Percentiles rank a stretch among this genome's conserved stretches.
Evolutionary conservation across 1,140 invertebrate genomes (phyloP).

Genomic region (Centruroides sculpturatus): DNA sequence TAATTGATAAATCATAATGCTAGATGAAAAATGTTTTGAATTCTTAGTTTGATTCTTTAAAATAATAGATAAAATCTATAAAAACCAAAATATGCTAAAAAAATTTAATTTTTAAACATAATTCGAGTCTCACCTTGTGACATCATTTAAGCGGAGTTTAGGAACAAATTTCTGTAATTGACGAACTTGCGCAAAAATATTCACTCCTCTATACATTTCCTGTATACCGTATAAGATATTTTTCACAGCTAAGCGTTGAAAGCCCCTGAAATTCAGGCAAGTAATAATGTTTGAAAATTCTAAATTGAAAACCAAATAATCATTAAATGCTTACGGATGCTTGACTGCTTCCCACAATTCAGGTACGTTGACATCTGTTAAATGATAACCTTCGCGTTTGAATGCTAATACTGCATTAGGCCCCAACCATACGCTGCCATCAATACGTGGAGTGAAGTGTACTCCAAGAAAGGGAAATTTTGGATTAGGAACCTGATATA

Average conservation of each 20-base stretch:
- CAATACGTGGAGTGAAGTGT: constrained; percentile 93
- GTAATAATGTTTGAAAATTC: background rate
- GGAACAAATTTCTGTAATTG: constrained; percentile 77
- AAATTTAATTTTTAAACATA: too few species aligned
- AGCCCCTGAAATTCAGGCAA: constrained; percentile 45
- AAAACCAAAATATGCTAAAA: too few species aligned
- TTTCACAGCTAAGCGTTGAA: constrained; percentile 66
- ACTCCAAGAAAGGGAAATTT: constrained; percentile 95
- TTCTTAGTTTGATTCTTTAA: too few species aligned
- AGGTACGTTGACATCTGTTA: constrained; percentile 56
- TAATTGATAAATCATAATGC: too few species aligned
- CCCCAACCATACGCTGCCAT: constrained; percentile 85
- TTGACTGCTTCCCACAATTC: constrained; percentile 65
- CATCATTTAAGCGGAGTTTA: constrained; percentile 51
- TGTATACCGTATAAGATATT: constrained; percentile 61
- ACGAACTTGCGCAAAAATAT: constrained; percentile 59
- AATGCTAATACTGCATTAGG: constrained; percentile 94
- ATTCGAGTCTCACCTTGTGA: constrained; percentile 38
- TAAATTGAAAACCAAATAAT: background rate
- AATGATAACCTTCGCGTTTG: constrained; percentile 83
- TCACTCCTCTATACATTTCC: constrained; percentile 69
- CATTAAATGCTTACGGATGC: constrained; percentile 27
- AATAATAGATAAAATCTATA: too few species aligned
- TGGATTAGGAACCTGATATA: constrained; percentile 70
- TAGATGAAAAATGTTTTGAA: too few species aligned